Evolutionary conservation across 1,140 invertebrate genomes (phyloP).

Genomic region (Chrysomallon squamiferum): DNA sequence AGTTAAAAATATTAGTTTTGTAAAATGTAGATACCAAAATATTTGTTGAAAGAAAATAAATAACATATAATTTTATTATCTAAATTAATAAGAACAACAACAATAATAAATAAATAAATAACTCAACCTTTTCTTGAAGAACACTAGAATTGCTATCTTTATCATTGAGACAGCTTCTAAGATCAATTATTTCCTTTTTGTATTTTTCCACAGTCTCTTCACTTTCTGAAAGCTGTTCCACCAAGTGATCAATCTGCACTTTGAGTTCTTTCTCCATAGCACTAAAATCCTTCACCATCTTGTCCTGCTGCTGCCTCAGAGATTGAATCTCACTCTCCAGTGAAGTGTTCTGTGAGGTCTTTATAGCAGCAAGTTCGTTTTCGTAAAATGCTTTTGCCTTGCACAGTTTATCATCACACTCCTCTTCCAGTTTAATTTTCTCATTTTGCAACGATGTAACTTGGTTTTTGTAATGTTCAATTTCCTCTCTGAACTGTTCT

Average conservation of each 20-base stretch:
- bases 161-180: constrained; percentile 30
- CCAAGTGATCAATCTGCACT: constrained; percentile 51
- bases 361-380: constrained; percentile 57
- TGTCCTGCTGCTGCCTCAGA: constrained; percentile 48
- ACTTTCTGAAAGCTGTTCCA: constrained; percentile 47
- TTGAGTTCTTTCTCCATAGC: constrained; percentile 48
- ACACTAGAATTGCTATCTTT: constrained; percentile 37
- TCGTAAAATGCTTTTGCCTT: constrained; percentile 61
- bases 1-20: no score
- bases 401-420: constrained; percentile 55
- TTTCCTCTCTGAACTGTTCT: constrained; percentile 44
- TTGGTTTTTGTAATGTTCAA: constrained; percentile 40
- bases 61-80: no score
- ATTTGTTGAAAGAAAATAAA: no score
- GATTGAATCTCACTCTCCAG: constrained; percentile 31
- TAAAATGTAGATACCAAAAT: no score
- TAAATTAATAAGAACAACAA: no score
- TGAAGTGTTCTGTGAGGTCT: constrained; percentile 34
- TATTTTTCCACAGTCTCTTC: constrained; percentile 52
- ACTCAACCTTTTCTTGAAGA: constrained; percentile 42
- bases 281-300: constrained; percentile 50
- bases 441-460: constrained; percentile 37
- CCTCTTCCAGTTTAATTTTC: constrained; percentile 48
- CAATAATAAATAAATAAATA: no score
- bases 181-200: constrained; percentile 37